Evolutionary conservation across 2,888 invertebrate genomes (phyloP).

Genomic region (Tetranychus truncatus): DNA sequence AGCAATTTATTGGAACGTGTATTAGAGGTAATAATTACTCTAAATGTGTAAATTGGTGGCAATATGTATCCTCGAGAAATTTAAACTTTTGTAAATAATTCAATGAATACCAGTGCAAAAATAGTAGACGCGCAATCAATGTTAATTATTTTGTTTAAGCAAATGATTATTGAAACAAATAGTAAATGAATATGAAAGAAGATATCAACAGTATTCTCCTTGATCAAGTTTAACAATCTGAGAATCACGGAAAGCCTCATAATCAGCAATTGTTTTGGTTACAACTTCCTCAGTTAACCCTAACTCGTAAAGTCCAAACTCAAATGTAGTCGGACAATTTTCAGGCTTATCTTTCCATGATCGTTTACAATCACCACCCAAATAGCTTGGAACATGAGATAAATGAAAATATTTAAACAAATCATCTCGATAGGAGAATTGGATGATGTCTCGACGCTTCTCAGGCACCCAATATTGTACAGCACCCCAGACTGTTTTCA

Average conservation of each 20-base stretch:
- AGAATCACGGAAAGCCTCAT: not conserved
- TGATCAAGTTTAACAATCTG: not conserved
- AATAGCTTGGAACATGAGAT: not conserved
- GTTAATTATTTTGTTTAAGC: no score
- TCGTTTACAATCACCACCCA: not conserved
- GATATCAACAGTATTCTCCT: not conserved
- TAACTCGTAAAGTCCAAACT: not conserved
- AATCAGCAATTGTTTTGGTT: not conserved
- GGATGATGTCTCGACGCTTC: not conserved
- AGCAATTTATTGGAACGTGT: no score
- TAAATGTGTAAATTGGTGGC: no score
- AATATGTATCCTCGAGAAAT: no score
- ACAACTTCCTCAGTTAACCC: not conserved
- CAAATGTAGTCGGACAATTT: not conserved
- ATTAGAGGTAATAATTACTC: no score
- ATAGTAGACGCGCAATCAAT: no score
- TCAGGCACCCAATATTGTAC: slow-evolving; percentile 1
- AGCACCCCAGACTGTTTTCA: not conserved
- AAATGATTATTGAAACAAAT: no score
- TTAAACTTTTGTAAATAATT: no score
- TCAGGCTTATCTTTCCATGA: not conserved
- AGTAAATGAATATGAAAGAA: no score
- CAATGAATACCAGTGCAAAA: no score
- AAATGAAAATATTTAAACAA: not conserved
- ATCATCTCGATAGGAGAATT: not conserved